Percentiles rank a stretch among this genome's conserved stretches.
Evolutionary conservation across 2,113 vertebrate genomes (phyloP).

Genomic region (Taurulus bubalis): DNA sequence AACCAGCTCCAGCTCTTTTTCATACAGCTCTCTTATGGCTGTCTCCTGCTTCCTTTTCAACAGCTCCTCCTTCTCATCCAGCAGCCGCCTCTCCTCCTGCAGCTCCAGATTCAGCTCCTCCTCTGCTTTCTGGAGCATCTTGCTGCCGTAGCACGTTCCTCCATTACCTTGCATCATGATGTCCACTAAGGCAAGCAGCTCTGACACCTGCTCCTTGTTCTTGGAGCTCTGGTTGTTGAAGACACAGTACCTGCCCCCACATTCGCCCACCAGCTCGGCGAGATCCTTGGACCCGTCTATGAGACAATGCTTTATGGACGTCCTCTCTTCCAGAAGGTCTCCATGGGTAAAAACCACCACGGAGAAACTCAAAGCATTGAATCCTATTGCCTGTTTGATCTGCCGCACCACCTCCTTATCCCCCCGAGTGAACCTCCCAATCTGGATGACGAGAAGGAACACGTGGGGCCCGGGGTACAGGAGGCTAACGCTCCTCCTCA

Average conservation of each 20-base stretch:
- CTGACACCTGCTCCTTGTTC: constrained; percentile 58
- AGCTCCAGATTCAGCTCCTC: constrained; percentile 43
- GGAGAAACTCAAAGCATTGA: constrained; percentile 48
- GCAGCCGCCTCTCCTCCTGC: constrained; percentile 37
- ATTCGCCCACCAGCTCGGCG: constrained; percentile 48
- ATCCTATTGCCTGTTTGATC: constrained; percentile 69
- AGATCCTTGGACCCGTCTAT: constrained; percentile 54
- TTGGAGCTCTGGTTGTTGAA: constrained; percentile 68
- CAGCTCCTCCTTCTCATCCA: constrained; percentile 31
- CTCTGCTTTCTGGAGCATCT: constrained; percentile 60
- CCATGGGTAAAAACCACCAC: constrained; percentile 69
- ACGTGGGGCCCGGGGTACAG: constrained; percentile 67
- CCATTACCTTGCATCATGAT: constrained; percentile 45
- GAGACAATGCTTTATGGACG: constrained; percentile 34
- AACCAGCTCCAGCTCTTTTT: constrained; percentile 46
- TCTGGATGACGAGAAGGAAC: constrained; percentile 71
- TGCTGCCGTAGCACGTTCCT: constrained; percentile 49
- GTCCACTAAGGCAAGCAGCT: constrained; percentile 69
- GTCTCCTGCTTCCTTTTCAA: constrained; percentile 44
- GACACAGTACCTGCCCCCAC: constrained; percentile 63
- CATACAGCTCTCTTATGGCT: constrained; percentile 38
- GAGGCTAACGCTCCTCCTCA: constrained; percentile 58
- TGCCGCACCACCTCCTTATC: constrained; percentile 54
- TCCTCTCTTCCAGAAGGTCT: constrained; percentile 45
- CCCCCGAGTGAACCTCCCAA: constrained; percentile 72